These are phyloP conservation scores for Dipodomys ordii DNA, from an alignment of 2,113 vertebrate species.

Conservation along the genomic window DNA sequence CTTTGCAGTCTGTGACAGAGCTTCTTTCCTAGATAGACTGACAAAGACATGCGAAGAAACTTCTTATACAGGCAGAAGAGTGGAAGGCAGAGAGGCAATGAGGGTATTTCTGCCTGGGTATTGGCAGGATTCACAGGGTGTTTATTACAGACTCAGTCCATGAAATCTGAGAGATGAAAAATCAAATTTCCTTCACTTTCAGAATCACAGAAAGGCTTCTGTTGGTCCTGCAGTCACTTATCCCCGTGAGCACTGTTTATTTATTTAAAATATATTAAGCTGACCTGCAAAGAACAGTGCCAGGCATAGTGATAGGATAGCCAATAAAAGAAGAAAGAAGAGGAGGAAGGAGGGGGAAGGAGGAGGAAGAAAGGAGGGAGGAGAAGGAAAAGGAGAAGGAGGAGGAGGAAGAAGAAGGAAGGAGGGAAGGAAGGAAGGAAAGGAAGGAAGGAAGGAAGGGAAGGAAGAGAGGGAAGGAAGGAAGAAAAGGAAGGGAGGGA, in stretches of 20 bases:
- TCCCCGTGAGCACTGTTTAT: background rate
- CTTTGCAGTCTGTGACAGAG: background rate
- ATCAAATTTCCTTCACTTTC: background rate
- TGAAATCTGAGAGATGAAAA: background rate
- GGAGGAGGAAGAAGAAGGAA: too few species aligned
- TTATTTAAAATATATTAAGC: background rate
- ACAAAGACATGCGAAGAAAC: background rate
- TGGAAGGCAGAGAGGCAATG: background rate
- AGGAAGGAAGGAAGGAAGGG: too few species aligned
- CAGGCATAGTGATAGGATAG: background rate
- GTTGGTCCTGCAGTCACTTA: background rate
- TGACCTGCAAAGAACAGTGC: background rate
- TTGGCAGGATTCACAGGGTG: background rate
- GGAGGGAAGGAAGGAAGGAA: too few species aligned
- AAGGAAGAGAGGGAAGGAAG: too few species aligned
- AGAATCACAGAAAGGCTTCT: background rate
- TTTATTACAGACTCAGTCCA: conserved; percentile 33
- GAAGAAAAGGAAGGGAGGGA: too few species aligned
- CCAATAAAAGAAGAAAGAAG: background rate
- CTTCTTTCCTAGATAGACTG: background rate
- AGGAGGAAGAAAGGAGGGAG: too few species aligned
- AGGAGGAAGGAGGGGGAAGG: too few species aligned
- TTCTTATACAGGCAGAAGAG: background rate
- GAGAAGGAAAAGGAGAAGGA: too few species aligned
- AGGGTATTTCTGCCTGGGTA: background rate